Conservation (phyloP, 2,888 invertebrate species). For the Tigriopus californicus region DNA sequence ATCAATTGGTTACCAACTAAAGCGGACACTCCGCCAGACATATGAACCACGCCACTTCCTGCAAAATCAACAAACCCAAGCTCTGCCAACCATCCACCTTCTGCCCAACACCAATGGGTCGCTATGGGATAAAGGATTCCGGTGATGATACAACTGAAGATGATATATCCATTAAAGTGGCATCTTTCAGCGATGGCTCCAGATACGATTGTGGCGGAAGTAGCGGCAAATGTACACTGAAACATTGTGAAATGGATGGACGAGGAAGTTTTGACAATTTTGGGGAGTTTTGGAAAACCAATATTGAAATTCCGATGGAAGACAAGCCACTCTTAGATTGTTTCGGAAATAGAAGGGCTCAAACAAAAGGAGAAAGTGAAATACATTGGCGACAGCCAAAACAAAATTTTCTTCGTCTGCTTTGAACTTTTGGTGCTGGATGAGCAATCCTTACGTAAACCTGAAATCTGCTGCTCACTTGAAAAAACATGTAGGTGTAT, state of each 20-base stretch:
- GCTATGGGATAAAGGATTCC: constrained; percentile 22
- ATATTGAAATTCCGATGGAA: no score
- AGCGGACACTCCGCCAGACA: constrained; percentile 29
- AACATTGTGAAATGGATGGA: background rate
- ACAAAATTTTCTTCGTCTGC: no score
- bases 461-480: constrained; percentile 23
- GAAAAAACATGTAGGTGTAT: constrained; percentile 32
- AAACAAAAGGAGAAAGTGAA: no score
- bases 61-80: constrained; percentile 32
- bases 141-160: constrained; percentile 34
- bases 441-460: background rate
- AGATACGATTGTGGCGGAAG: constrained; percentile 35
- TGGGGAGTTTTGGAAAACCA: no score
- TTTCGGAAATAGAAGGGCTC: no score
- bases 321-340: no score
- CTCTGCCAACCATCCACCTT: background rate
- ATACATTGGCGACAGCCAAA: no score
- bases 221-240: constrained; percentile 32
- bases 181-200: constrained; percentile 37
- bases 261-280: no score
- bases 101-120: constrained; percentile 5
- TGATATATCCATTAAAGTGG: constrained; percentile 33
- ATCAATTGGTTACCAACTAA: constrained; percentile 20
- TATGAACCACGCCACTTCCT: constrained; percentile 35
- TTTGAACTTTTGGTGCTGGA: no score